Conservation (phyloP, 2,113 vertebrate genomes). For the Silurus glanis region DNA sequence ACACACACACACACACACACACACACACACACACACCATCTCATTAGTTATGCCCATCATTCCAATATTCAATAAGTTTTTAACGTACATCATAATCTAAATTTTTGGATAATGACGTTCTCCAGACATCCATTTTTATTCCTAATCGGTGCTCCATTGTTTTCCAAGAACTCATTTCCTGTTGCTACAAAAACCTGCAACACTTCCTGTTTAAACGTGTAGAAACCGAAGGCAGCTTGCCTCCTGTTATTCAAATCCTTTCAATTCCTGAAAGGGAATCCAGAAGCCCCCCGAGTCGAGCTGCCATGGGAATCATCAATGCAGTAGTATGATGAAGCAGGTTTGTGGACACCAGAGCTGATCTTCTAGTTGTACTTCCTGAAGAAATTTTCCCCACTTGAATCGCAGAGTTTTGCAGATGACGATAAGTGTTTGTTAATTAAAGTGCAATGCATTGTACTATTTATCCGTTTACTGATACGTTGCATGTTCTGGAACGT, state of each 20-base stretch:
- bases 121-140: not conserved
- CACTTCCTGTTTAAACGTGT: not conserved
- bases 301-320: no score
- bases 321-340: no score
- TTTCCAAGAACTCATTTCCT: not conserved
- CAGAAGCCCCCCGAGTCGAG: no score
- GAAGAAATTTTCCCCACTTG: no score
- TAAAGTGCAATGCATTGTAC: no score
- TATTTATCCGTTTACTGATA: no score
- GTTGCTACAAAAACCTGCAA: not conserved
- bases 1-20: constrained; percentile 44
- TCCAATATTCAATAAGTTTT: constrained; percentile 28
- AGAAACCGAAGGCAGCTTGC: no score
- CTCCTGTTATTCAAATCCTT: not conserved
- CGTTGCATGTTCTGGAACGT: no score
- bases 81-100: not conserved
- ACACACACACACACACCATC: constrained; percentile 42
- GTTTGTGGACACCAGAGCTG: no score
- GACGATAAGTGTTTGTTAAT: no score
- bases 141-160: not conserved
- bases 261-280: not conserved
- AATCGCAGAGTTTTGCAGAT: no score
- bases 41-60: constrained; percentile 32
- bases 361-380: no score
- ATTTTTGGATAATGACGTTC: not conserved